Percentiles rank a stretch among this genome's conserved stretches.
Evolutionary conservation across 2,888 invertebrate genomes (phyloP).

Genomic region (Meteorus colon): DNA sequence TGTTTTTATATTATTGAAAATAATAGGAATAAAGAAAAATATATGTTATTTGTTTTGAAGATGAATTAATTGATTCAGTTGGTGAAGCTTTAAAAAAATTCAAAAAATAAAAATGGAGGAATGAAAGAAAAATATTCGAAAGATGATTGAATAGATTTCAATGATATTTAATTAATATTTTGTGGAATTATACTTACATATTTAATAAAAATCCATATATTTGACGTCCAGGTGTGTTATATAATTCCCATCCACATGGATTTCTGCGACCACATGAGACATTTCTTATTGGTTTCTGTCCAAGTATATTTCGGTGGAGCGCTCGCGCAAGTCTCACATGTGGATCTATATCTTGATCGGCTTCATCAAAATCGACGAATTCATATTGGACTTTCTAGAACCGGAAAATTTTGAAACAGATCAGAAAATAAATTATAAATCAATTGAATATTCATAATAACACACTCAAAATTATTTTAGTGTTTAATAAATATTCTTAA

Average conservation of each 20-base stretch:
- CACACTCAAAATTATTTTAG: not conserved
- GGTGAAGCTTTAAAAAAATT: too few species aligned
- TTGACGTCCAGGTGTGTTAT: not conserved
- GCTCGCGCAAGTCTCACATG: not conserved
- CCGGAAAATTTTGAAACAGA: not conserved
- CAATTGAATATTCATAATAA: not conserved
- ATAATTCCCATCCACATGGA: slow-evolving; percentile 3
- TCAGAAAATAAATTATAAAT: not conserved
- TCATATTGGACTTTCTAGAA: not conserved
- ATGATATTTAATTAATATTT: too few species aligned
- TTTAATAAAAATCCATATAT: not conserved
- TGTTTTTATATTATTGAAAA: too few species aligned
- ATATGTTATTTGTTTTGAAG: too few species aligned
- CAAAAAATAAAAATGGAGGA: too few species aligned
- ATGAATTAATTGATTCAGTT: too few species aligned
- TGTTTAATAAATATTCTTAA: not conserved
- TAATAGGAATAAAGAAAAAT: not conserved
- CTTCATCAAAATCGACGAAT: not conserved
- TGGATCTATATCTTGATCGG: not conserved
- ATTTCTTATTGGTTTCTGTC: not conserved
- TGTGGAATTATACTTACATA: not conserved
- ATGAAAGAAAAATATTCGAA: too few species aligned
- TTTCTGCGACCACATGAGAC: not conserved
- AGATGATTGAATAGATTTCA: too few species aligned
- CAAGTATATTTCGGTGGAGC: not conserved